Base-by-base conservation (phyloP, 2,113 vertebrate species). In the Syngnathus scovelli region DNA sequence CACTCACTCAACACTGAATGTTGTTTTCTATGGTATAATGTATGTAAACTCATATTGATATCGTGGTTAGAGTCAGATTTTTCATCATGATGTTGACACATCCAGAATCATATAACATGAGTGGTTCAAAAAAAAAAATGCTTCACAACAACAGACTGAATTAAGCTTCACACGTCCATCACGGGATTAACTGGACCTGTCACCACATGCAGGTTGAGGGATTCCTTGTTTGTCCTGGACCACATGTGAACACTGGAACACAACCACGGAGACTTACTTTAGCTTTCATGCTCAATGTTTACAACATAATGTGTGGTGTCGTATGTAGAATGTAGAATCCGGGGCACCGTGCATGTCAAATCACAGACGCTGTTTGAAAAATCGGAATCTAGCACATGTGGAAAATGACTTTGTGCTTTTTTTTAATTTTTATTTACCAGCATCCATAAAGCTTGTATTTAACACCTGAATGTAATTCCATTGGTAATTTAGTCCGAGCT, bases 291-390 rank as follows among this genome's bases (percentile, higher is more conserved):
- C 23, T 82, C 77, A 66, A 76, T 82, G 79, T 82, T 82, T 82
- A 80, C 71, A 80, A 37, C 33, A 2, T 59, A 71, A 66, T 44
- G 60, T 61, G 19, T 54, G 19, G 49, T 67, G 67, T 61, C 41
- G 70, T 71, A 73, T 46, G 37, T 86, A 78, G 86, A 69, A 16
- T 72, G 78, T 77, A 67, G 51, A 76, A 75, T 85, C 83, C 81
- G 83, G 83, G 78, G 72, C 52, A 70, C 56, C 64, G 77, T 86
- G 83, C 84, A 85, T 77, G 81, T 81, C 27, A 72, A 65, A 52
- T 54, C 73, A 80, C 77, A 68, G 67, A 60, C 56, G 49, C 69
- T 13, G 61, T 23, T 52, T 77, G 72, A 75, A 72, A 76, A 68
- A 65, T 71, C 27, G 38, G 38, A 69, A 49, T 75, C 39, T 51